Evolutionary conservation across 2,888 invertebrate species (phyloP), one percentile per base, ranked within the genome.

Genomic region (Drosophila stalkeri): DNA sequence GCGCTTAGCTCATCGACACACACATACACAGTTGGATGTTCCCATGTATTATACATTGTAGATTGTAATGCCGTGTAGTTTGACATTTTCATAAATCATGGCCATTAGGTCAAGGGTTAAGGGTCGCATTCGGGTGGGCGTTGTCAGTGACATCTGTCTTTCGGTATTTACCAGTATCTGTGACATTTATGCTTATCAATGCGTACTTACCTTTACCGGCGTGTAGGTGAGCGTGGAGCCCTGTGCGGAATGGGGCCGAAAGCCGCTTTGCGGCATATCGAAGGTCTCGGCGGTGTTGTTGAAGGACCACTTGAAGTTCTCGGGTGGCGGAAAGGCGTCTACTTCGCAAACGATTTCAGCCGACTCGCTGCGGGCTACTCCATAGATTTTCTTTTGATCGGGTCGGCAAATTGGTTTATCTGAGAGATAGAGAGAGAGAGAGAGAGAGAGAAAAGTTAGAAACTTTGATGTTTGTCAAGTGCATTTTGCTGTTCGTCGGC

Each of bases 201-300:
- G 27, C 20, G 31, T 41, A 75, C 92, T 90, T 75, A 93, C 93
- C 92, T 93, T 93, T 41, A 95, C 94, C 14, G 98, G 97, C 7
- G 95, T 96, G 92, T 97, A 97, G 11, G 95, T 95, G 59, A 97
- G 94, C 9, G 96, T 95, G 55, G 95, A 97, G 60, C 93, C 93
- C 78, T 93, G 93, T 4, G 94, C 94, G 11, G 94, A 94, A 75
- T 94, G 94, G 60, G 94, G 94, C 51, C 92, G 90, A 92, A 95
- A 96, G 80, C 96, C 95, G 82, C 94, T 94, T 82, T 95, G 94
- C 46, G 96, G 95, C 90, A 97, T 95, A 90, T 97, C 97, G 75
- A 95, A 94, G 82, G 95, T 95, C 91, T 97, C 97, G 79, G 96
- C 96, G 44, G 97, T 97, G 93, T 97, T 98, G 94, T 98, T 98